These are phyloP conservation scores for Cyphomyrus plagiostoma DNA, from an alignment of 2,113 vertebrate genomes.

Conservation along the genomic window DNA sequence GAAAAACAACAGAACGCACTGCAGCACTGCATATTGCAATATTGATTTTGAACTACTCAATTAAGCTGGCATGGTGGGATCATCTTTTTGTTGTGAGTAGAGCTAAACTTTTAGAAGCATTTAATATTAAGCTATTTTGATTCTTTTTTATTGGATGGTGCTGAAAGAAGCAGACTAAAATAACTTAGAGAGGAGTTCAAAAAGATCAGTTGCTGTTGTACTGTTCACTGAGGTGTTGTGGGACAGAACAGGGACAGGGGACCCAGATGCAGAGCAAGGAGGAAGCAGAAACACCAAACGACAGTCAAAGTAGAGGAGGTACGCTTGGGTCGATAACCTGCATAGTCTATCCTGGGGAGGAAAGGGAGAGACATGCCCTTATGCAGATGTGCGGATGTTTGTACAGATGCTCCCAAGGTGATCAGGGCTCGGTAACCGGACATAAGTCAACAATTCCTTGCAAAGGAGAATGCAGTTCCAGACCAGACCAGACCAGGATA, in stretches of 20 bases:
- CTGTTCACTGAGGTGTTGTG: neutral
- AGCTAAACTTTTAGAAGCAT: neutral
- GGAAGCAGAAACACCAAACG: neutral
- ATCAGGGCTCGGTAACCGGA: neutral
- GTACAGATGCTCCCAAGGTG: neutral
- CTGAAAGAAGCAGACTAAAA: neutral
- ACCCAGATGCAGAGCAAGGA: neutral
- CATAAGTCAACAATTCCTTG: neutral
- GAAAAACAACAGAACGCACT: neutral
- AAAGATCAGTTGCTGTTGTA: neutral
- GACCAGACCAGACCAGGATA: neutral
- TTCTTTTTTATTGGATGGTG: neutral
- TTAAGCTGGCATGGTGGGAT: neutral
- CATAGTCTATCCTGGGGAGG: neutral
- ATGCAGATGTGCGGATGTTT: neutral
- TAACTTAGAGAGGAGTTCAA: neutral
- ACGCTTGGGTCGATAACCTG: neutral
- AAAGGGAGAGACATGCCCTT: neutral
- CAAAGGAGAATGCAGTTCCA: neutral
- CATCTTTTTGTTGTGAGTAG: neutral
- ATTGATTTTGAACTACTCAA: neutral
- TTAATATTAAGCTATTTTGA: neutral
- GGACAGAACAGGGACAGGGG: neutral
- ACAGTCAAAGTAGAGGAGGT: neutral
- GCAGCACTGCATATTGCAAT: neutral